These are phyloP conservation scores for Drosophila nr. perissopoda DNA, from an alignment of 2,888 invertebrate genomes.

Conservation along the genomic window DNA sequence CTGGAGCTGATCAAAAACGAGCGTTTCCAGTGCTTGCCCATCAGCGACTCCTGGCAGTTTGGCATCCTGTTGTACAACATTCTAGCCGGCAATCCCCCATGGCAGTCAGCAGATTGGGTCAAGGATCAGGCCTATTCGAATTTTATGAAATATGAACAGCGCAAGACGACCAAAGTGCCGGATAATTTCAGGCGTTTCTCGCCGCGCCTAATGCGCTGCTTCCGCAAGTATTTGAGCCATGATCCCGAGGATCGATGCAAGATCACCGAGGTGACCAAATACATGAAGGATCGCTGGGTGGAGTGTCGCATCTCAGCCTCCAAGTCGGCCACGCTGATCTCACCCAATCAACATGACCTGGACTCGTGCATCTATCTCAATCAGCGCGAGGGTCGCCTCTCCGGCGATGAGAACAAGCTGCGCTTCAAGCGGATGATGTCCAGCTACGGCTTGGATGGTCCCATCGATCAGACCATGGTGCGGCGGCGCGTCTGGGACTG, in stretches of 20 bases:
- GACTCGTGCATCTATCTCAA: constrained; percentile 86
- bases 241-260: constrained; percentile 88
- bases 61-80: constrained; percentile 86
- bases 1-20: constrained; percentile 87
- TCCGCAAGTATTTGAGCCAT: constrained; percentile 89
- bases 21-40: constrained; percentile 88
- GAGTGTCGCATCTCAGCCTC: constrained; percentile 86
- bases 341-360: constrained; percentile 83
- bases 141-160: constrained; percentile 88
- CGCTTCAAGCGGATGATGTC: constrained; percentile 86
- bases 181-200: constrained; percentile 88
- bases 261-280: constrained; percentile 87
- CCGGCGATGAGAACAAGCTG: constrained; percentile 86
- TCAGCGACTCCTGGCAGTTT: constrained; percentile 91
- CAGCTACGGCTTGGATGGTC: constrained; percentile 88
- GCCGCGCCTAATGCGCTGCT: constrained; percentile 89
- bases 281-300: constrained; percentile 87
- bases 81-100: constrained; percentile 89
- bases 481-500: constrained; percentile 89
- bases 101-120: constrained; percentile 90
- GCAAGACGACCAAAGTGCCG: constrained; percentile 87
- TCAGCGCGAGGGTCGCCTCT: constrained; percentile 86
- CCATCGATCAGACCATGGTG: constrained; percentile 87
- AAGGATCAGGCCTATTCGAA: constrained; percentile 89
- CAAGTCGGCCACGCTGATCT: constrained; percentile 85